phyloP scores from a whole-genome alignment of 2,888 invertebrate species.

The Orthonevra nobilis region DNA sequence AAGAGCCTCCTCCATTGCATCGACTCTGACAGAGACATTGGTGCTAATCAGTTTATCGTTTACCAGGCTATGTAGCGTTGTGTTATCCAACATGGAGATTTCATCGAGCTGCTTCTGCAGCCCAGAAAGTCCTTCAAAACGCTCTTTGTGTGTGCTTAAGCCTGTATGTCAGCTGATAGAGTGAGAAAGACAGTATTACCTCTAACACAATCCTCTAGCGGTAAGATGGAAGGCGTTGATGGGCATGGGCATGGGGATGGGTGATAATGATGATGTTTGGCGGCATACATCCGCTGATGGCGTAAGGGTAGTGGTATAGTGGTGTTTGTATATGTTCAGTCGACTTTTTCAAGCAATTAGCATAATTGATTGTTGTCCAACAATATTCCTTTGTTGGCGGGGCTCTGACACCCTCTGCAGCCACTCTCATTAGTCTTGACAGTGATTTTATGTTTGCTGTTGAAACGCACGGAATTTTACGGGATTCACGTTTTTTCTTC shows the following conservation, averaged over 20 bases:
- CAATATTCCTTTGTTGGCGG: slow-evolving; percentile 62
- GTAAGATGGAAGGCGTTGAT: slow-evolving; percentile 63
- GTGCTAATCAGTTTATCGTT: slow-evolving; percentile 66
- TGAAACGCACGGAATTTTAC: slow-evolving; percentile 55
- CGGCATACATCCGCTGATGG: slow-evolving; percentile 55
- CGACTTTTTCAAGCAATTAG: slow-evolving; percentile 72
- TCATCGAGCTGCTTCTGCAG: slow-evolving; percentile 13
- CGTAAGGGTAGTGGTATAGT: slow-evolving; percentile 17
- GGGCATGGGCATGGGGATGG: too few relatives aligned
- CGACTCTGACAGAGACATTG: slow-evolving; percentile 61
- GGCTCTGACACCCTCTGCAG: slow-evolving; percentile 62
- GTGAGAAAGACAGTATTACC: slow-evolving; percentile 11
- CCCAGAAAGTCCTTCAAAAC: slow-evolving; percentile 27
- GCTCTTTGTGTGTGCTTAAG: slow-evolving; percentile 21
- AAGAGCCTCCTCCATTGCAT: slow-evolving; percentile 30
- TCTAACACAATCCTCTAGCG: slow-evolving; percentile 16
- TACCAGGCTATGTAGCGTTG: slow-evolving; percentile 52
- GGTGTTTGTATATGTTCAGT: slow-evolving; percentile 30
- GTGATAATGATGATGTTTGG: slow-evolving; percentile 55
- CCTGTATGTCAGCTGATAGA: too few relatives aligned
- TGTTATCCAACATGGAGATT: slow-evolving; percentile 61
- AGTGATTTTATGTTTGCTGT: slow-evolving; percentile 71
- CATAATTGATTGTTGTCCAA: slow-evolving; percentile 74
- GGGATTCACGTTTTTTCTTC: slow-evolving; percentile 13
- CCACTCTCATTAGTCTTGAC: slow-evolving; percentile 72